Percentiles rank a stretch among this genome's conserved stretches.
Conservation (phyloP, 2,888 invertebrate genomes). For the Zaprionus bogoriensis region DNA sequence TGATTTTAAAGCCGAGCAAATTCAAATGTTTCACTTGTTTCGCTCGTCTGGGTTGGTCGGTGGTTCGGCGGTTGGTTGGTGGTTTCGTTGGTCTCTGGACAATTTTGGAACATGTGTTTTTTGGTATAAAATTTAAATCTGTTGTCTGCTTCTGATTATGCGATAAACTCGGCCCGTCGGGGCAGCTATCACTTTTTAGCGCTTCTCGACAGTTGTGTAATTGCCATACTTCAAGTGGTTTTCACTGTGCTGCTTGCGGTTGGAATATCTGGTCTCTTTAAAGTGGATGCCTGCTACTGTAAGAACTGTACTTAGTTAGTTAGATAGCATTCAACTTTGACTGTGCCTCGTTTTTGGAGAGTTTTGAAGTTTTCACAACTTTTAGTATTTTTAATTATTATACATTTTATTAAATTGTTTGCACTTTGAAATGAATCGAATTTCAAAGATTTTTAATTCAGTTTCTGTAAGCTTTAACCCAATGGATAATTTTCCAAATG, state of each 20-base stretch:
- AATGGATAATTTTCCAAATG: no score
- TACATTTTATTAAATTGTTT: no score
- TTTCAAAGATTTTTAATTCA: no score
- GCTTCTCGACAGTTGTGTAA: conserved; percentile 62
- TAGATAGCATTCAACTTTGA: no score
- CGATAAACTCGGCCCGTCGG: conserved; percentile 52
- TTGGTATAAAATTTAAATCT: conserved; percentile 69
- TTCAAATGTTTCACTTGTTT: conserved; percentile 73
- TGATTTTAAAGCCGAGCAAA: conserved; percentile 61
- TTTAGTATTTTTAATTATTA: no score
- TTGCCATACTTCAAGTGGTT: conserved; percentile 47
- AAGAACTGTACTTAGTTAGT: neutral
- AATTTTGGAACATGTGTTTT: conserved; percentile 73
- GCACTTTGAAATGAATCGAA: no score
- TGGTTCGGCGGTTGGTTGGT: conserved; percentile 14
- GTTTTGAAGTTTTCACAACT: neutral
- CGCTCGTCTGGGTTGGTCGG: conserved; percentile 11
- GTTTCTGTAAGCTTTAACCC: no score
- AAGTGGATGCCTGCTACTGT: neutral
- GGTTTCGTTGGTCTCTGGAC: conserved; percentile 48
- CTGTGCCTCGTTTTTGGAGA: conserved; percentile 20
- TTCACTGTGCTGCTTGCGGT: conserved; percentile 19
- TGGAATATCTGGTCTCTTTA: neutral
- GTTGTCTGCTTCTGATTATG: conserved; percentile 61
- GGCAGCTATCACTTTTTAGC: conserved; percentile 23